These are phyloP conservation scores for Xestia ashworthii DNA, from an alignment of 2,888 invertebrate species.

Conservation along the genomic window DNA sequence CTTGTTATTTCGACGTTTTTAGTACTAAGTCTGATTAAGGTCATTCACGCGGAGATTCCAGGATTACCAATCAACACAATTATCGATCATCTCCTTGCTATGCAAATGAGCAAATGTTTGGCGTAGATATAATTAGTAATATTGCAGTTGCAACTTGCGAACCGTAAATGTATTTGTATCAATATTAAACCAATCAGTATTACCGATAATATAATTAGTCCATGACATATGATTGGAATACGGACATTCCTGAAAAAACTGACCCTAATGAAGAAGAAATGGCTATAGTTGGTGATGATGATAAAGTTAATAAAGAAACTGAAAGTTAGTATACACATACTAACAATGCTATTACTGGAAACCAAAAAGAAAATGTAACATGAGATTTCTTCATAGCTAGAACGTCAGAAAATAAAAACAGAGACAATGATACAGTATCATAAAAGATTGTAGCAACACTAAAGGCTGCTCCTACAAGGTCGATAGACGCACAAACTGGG, in stretches of 20 bases:
- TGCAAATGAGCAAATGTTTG: slow-evolving; percentile 49
- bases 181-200: slow-evolving; percentile 40
- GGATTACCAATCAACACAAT: slow-evolving; percentile 6
- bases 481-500: slow-evolving; percentile 53
- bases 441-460: slow-evolving; percentile 51
- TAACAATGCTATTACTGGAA: background rate
- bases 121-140: slow-evolving; percentile 36
- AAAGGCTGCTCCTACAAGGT: slow-evolving; percentile 48
- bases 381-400: slow-evolving; percentile 7
- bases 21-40: background rate
- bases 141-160: slow-evolving; percentile 31
- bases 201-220: slow-evolving; percentile 36
- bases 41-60: background rate
- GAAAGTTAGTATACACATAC: background rate
- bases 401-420: slow-evolving; percentile 45
- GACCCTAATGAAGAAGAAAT: background rate
- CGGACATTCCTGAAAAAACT: background rate
- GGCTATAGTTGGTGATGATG: background rate
- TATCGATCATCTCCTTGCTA: slow-evolving; percentile 8
- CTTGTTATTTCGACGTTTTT: background rate
- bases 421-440: slow-evolving; percentile 46
- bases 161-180: slow-evolving; percentile 38
- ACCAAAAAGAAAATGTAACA: slow-evolving; percentile 15
- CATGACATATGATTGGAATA: slow-evolving; percentile 8
- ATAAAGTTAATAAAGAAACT: background rate